Base-by-base conservation (phyloP, 1,140 invertebrate species). In the Drosophila pseudoananassae region DNA sequence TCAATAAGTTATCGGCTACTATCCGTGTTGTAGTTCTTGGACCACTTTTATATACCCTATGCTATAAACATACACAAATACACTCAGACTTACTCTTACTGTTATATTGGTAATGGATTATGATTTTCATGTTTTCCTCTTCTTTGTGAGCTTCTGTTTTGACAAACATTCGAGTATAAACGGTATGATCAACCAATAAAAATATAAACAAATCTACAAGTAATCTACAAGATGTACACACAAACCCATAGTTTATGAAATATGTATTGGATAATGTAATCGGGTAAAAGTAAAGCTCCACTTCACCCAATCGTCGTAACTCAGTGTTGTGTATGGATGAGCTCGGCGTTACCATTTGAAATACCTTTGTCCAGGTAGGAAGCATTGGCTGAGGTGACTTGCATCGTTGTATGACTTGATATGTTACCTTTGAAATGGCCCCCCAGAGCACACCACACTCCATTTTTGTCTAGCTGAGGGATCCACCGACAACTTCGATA, bases 21-120 rank as follows among this genome's bases (percentile, higher is more conserved):
- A 63, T 82, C 55, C 63, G 66, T 87, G 81, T 87, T 87, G 78
- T 87, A 85, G 78, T 66, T 75, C 60, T 87, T 81, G 65, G 66
- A 33, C 61, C 70, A 46, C 33, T 59, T 23, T 52, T 46, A 46
- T 25, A 73, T 15, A 65, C 25, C 31, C 14, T 40, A 27, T 52
- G 17, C 33, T 59, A 54, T 49, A 40, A 31, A 52, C 8, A 45
- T 20, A 55, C 6, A 27, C 4, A 4, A 36, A 36, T 17, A 63
- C 40, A 51, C 27, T 63, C 9, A 54, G 5, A 63, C 40, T 23
- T 36, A 68, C 49, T 33, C 49, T 25, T 54, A 15, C 8, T 23
- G 1, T 69, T 33, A 17, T 46, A 46, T 46, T 46, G 43, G 50
- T 17, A 31, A 52, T 31, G 29, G 15, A 14, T 52, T 69, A 47